These are phyloP conservation scores for Lypha dubia DNA, from an alignment of 2,888 invertebrate genomes.

Conservation along the genomic window DNA sequence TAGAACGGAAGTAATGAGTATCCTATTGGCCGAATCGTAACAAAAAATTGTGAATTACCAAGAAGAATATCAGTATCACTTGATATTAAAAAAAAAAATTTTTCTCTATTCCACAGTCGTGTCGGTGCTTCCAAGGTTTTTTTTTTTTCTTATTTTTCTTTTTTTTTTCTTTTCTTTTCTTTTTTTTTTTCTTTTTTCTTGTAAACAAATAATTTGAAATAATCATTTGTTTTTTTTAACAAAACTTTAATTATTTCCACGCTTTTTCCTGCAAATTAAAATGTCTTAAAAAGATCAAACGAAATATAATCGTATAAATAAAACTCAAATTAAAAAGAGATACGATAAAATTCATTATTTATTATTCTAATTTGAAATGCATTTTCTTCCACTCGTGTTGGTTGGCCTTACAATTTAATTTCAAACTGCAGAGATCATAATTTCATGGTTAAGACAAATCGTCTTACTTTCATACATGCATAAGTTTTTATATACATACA, in stretches of 20 bases:
- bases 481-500: too few relatives aligned
- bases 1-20: too few relatives aligned
- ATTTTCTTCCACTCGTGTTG: conserved; percentile 29
- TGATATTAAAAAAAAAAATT: too few relatives aligned
- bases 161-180: background rate
- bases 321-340: conserved; percentile 59
- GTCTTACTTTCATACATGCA: too few relatives aligned
- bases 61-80: too few relatives aligned
- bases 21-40: too few relatives aligned
- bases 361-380: conserved; percentile 69
- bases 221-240: background rate
- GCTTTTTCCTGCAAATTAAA: conserved; percentile 21
- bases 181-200: background rate
- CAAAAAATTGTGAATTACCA: too few relatives aligned
- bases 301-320: conserved; percentile 16
- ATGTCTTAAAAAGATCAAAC: conserved; percentile 2
- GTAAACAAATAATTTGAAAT: background rate
- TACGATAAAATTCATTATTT: conserved; percentile 64
- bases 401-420: conserved; percentile 38
- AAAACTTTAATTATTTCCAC: conserved; percentile 21
- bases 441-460: conserved; percentile 35
- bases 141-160: too few relatives aligned
- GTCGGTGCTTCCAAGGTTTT: too few relatives aligned
- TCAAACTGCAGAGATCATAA: conserved; percentile 30
- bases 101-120: too few relatives aligned